Conservation (phyloP, 1,140 invertebrate genomes). For the Drosophila biarmipes region DNA sequence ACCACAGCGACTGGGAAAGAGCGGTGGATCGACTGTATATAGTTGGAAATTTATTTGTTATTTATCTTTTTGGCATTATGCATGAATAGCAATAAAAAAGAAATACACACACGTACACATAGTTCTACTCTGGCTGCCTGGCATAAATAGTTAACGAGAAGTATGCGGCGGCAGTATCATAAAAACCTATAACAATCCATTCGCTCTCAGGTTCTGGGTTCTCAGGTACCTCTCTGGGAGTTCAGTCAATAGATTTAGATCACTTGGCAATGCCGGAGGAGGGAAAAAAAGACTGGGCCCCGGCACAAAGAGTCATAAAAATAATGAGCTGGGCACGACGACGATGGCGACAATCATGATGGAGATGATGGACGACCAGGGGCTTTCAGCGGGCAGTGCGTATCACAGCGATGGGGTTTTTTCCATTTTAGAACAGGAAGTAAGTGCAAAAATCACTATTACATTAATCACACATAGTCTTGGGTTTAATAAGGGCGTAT, state of each 20-base stretch:
- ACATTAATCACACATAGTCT: background rate
- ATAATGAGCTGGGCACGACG: constrained; percentile 77
- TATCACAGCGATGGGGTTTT: constrained; percentile 3
- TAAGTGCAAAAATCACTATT: too few relatives aligned
- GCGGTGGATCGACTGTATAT: constrained; percentile 7
- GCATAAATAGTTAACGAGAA: constrained; percentile 69
- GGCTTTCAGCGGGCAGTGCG: constrained; percentile 10
- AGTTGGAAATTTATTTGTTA: constrained; percentile 79
- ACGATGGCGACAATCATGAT: constrained; percentile 78
- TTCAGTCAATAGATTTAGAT: constrained; percentile 79
- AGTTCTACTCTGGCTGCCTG: constrained; percentile 34
- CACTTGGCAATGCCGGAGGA: constrained; percentile 50
- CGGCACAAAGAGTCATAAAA: constrained; percentile 72
- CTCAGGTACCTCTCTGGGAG: constrained; percentile 45
- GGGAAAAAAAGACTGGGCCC: constrained; percentile 7
- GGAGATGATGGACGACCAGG: constrained; percentile 40
- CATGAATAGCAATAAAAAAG: constrained; percentile 80
- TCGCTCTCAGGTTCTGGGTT: constrained; percentile 54
- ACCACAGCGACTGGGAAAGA: constrained; percentile 55
- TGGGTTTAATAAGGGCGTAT: too few relatives aligned
- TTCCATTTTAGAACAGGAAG: background rate
- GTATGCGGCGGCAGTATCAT: constrained; percentile 58
- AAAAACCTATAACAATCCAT: constrained; percentile 69
- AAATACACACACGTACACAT: constrained; percentile 16
- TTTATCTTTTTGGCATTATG: constrained; percentile 82